Base-by-base conservation (phyloP, 64 coral and sea anemone genomes). In the Actinia tenebrosa region DNA sequence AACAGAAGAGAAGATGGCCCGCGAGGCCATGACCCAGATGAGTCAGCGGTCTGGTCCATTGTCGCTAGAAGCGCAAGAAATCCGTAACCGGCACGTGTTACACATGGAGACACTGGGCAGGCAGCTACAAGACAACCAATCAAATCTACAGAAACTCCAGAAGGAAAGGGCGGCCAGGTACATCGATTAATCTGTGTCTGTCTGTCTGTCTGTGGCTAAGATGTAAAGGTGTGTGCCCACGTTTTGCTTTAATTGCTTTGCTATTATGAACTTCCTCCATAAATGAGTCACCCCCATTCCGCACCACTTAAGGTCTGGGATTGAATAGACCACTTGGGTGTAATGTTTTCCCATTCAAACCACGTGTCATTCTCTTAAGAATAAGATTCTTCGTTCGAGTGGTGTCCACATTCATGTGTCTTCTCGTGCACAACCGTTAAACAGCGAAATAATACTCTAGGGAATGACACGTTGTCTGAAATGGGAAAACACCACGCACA, bases 111-210 rank as follows among this genome's bases (percentile, higher is more conserved):
- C 23, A 10, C 85, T 94, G 44, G 93, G 89, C 25, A 71, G 25
- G 59, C 89, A 94, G 56, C 71, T 94, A 22, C 81, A 20, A 78
- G 89, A 90, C n/a, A 87, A 90, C 30, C 93, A 94, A 45, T 84
- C 89, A 10, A 81, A 91, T 23, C 63, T 94, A 17, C 93, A 90
- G 37, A 82, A 58, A 64, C 55, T 94, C 10, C 89, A 90, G 59
- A 89, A 85, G 71, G 93, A 94, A 80, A 82, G 93, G 68, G 93
- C 88, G 13, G 84, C 93, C 19, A 94, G 82, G 93, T 94, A 87
- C 59, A 81, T 45, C 22, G 79, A 81, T 10, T 81, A 81, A 37
- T 50, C 7, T n/a, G 44, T 80, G 79, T 81, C 42, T 53, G 44
- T 81, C 22, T 75, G 37, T 75, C 79, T 81, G 16, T 53, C 44